A percentile compares a stretch with the other conserved stretches of the same genome.
Evolutionary conservation across 2,888 invertebrate genomes (phyloP).

Genomic region (Agrotis puta): DNA sequence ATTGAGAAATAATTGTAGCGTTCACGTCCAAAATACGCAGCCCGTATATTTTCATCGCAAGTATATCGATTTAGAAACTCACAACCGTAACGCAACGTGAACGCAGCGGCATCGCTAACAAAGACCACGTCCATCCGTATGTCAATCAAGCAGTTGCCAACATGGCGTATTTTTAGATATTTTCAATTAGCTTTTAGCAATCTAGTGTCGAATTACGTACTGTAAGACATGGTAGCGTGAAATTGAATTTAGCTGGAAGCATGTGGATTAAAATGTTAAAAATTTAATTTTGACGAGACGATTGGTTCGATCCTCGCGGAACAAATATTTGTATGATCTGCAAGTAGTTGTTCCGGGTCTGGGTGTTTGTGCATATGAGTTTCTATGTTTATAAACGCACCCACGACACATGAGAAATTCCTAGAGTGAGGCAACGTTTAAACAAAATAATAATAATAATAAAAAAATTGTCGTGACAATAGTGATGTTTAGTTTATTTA

Average conservation of each 20-base stretch:
- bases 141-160: slow-evolving; percentile 69
- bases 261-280: slow-evolving; percentile 24
- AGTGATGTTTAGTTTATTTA: background rate
- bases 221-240: slow-evolving; percentile 51
- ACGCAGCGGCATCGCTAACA: slow-evolving; percentile 71
- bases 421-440: too few relatives aligned
- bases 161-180: slow-evolving; percentile 74
- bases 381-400: too few relatives aligned
- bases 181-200: slow-evolving; percentile 83
- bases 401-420: too few relatives aligned
- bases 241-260: slow-evolving; percentile 50
- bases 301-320: too few relatives aligned
- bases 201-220: slow-evolving; percentile 75
- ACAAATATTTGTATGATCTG: too few relatives aligned
- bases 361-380: too few relatives aligned
- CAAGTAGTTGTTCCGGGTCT: too few relatives aligned
- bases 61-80: slow-evolving; percentile 60
- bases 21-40: background rate
- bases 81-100: slow-evolving; percentile 52
- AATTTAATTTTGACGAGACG: too few relatives aligned
- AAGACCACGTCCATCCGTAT: slow-evolving; percentile 74
- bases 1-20: background rate
- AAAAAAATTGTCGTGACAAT: too few relatives aligned
- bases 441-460: too few relatives aligned
- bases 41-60: slow-evolving; percentile 17